These are phyloP conservation scores for Yoshiicerus persimilis DNA, from an alignment of 1,140 invertebrate genomes.

Conservation along the genomic window DNA sequence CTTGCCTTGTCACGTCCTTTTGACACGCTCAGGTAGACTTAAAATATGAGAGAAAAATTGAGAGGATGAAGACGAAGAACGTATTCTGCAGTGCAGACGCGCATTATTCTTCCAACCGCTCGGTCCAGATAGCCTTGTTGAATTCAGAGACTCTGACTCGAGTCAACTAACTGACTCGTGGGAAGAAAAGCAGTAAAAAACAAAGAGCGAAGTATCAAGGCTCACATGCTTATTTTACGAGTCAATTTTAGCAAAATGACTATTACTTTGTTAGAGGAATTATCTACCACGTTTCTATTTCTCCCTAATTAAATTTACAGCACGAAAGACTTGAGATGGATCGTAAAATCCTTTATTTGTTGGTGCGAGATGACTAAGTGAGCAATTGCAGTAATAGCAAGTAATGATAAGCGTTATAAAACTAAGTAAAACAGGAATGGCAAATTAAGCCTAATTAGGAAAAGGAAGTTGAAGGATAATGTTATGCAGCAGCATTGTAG, in stretches of 20 bases:
- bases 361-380: neutral
- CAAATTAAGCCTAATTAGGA: neutral
- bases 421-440: neutral
- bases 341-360: neutral
- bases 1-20: neutral
- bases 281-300: neutral
- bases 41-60: neutral
- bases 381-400: neutral
- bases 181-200: neutral
- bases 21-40: neutral
- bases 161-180: neutral
- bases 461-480: neutral
- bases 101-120: neutral
- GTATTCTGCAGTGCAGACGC: too few relatives aligned
- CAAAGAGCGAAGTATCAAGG: neutral
- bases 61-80: neutral
- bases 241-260: neutral
- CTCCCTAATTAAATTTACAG: neutral
- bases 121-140: neutral
- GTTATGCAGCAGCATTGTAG: too few relatives aligned
- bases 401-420: too few relatives aligned
- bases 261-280: neutral
- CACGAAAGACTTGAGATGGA: neutral
- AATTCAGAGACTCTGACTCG: neutral
- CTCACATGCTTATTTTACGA: neutral